Percentiles rank a stretch among this genome's conserved stretches.
Conservation (phyloP, 1,140 invertebrate genomes). For the Potamilus streckersoni region DNA sequence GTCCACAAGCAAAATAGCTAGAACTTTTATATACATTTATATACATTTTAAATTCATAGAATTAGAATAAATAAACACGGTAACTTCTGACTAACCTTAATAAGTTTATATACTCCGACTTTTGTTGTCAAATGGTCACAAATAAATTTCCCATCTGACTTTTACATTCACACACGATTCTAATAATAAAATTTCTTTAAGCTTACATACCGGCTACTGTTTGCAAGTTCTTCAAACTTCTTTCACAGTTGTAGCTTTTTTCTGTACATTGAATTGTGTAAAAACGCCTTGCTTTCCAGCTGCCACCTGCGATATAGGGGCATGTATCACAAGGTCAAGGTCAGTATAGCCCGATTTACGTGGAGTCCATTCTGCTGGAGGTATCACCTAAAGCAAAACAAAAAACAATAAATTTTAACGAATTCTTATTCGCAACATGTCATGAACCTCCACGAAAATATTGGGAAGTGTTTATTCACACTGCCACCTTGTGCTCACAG, state of each 20-base stretch:
- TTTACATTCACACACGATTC: not conserved
- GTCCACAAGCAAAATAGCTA: too few species aligned
- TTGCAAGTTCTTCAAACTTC: slow-evolving; percentile 89
- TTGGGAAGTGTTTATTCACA: too few species aligned
- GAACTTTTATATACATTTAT: too few species aligned
- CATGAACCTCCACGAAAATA: not conserved
- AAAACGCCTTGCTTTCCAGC: slow-evolving; percentile 94
- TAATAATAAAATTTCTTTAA: not conserved
- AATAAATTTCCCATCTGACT: not conserved
- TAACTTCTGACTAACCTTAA: too few species aligned
- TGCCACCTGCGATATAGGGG: slow-evolving; percentile 90
- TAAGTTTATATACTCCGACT: too few species aligned
- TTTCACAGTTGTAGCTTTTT: slow-evolving; percentile 90
- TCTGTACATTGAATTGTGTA: slow-evolving; percentile 92
- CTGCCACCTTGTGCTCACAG: too few species aligned
- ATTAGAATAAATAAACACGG: too few species aligned
- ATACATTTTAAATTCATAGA: too few species aligned
- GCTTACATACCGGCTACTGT: slow-evolving; percentile 68
- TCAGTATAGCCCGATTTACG: slow-evolving; percentile 86
- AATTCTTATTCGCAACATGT: not conserved
- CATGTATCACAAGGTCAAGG: slow-evolving; percentile 84
- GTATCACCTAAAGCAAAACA: slow-evolving; percentile 78
- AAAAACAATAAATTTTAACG: not conserved
- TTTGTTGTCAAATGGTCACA: too few species aligned
- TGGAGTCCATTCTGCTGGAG: slow-evolving; percentile 92